These are phyloP conservation scores for Charadrius vociferus DNA, from an alignment of 2,113 vertebrate genomes.

Conservation along the genomic window DNA sequence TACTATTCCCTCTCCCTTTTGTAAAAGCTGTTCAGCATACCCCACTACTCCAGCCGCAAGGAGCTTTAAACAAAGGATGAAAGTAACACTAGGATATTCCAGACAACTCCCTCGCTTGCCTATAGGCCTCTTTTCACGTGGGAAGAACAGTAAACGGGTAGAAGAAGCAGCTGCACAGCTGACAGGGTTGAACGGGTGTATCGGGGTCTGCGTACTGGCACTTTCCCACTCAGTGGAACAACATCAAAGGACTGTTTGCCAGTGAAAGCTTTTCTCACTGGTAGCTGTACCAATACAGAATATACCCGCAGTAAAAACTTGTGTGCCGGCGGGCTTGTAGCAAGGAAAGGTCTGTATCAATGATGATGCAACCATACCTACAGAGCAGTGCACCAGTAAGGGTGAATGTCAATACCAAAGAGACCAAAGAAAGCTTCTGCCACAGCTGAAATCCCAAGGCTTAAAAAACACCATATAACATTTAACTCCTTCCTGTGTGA, in stretches of 20 bases:
- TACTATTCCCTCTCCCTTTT: background rate
- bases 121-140: background rate
- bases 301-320: background rate
- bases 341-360: background rate
- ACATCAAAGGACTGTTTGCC: background rate
- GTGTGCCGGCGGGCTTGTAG: accelerated
- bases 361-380: background rate
- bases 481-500: background rate
- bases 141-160: background rate
- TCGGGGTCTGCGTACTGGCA: accelerated
- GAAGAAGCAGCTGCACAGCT: background rate
- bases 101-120: background rate
- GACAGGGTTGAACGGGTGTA: background rate
- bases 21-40: background rate
- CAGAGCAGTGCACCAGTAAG: background rate
- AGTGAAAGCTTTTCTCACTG: background rate
- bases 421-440: background rate
- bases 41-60: background rate
- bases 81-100: background rate
- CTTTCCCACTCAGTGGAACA: background rate
- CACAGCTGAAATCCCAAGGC: background rate
- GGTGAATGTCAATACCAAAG: background rate
- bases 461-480: background rate
- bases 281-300: background rate
- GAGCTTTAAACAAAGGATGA: background rate